Evolutionary conservation across 2,888 invertebrate genomes (phyloP).

Genomic region (Margaritifera margaritifera): DNA sequence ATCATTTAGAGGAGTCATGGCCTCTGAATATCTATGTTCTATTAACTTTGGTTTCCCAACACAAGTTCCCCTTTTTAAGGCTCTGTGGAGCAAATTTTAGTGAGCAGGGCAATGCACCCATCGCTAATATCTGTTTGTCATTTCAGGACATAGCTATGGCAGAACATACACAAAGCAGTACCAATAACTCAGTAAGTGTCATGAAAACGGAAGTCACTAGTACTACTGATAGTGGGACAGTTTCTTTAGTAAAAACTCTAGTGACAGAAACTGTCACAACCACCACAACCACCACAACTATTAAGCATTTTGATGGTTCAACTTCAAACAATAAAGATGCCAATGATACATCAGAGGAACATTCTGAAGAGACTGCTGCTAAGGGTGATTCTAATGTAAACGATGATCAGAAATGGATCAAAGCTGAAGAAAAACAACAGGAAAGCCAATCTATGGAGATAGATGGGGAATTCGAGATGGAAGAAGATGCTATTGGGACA

Average conservation of each 20-base stretch:
- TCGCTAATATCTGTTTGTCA: neutral
- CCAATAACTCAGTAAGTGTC: conserved; percentile 5
- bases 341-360: no score
- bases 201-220: conserved; percentile 20
- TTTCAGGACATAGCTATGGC: conserved; percentile 2
- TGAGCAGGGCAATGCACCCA: no score
- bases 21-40: no score
- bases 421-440: neutral
- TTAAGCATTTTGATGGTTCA: neutral
- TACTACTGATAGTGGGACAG: conserved; percentile 24
- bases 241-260: conserved; percentile 29
- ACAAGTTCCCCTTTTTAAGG: no score
- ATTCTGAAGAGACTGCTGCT: conserved; percentile 4
- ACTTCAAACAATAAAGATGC: no score
- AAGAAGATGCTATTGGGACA: conserved; percentile 6
- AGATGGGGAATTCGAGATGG: conserved; percentile 1
- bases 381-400: neutral
- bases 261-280: conserved; percentile 50
- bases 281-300: conserved; percentile 37
- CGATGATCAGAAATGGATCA: neutral
- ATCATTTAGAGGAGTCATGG: no score
- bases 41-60: no score
- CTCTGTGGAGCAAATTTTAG: no score
- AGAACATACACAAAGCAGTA: conserved; percentile 4
- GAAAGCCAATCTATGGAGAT: conserved; percentile 13